These are phyloP conservation scores for Drosophila setosimentum DNA, from an alignment of 2,888 invertebrate genomes.

Conservation along the genomic window DNA sequence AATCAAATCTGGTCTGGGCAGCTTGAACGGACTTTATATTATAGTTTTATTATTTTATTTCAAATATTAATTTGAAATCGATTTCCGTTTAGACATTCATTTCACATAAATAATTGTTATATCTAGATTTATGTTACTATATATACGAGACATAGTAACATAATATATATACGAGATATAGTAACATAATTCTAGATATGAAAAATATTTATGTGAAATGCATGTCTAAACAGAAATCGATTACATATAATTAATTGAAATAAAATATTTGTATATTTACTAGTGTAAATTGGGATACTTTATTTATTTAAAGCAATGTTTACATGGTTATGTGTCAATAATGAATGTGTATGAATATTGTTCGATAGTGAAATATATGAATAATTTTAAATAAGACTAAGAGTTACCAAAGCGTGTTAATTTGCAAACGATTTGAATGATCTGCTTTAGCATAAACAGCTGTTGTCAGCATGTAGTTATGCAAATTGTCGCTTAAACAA, in stretches of 20 bases:
- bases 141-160: no score
- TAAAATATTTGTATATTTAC: not conserved
- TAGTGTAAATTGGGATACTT: not conserved
- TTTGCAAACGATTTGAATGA: not conserved
- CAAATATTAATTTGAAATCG: no score
- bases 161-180: not conserved
- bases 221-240: not conserved
- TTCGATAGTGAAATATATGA: not conserved
- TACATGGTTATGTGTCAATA: not conserved
- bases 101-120: no score
- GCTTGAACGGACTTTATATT: constrained; percentile 6
- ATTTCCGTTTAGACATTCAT: no score
- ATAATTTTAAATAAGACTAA: not conserved
- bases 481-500: not conserved
- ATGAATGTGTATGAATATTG: not conserved
- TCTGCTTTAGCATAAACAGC: not conserved
- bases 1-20: not conserved
- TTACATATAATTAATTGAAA: not conserved
- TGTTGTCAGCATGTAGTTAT: not conserved
- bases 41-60: no score
- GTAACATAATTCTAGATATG: not conserved
- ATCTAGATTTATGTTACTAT: no score
- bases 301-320: not conserved
- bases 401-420: not conserved
- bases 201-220: not conserved